Percentiles rank a stretch among this genome's conserved stretches.
phyloP scores from a whole-genome alignment of 2,888 invertebrate species.

The Drosophila lutescens region DNA sequence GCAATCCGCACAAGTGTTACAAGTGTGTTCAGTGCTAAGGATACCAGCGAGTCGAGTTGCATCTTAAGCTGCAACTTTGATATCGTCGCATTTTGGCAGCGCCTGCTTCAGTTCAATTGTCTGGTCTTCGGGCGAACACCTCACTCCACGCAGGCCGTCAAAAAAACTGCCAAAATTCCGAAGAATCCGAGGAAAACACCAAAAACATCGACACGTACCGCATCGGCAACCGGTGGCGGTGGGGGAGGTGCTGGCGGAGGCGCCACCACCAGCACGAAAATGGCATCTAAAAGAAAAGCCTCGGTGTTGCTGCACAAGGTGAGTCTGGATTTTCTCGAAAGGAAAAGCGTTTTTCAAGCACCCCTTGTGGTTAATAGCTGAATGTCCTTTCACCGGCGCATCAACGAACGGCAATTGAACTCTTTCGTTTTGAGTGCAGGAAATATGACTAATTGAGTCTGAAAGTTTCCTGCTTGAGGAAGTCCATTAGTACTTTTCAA shows the following conservation, averaged over 20 bases:
- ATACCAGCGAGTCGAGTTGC: slow-evolving; percentile 56
- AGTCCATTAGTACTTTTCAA: background rate
- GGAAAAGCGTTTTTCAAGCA: no score
- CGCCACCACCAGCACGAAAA: slow-evolving; percentile 82
- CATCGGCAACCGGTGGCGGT: slow-evolving; percentile 83
- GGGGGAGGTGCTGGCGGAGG: slow-evolving; percentile 82
- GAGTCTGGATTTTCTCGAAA: slow-evolving; percentile 46
- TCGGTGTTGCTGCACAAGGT: slow-evolving; percentile 85
- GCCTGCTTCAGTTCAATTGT: slow-evolving; percentile 60
- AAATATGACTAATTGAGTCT: background rate
- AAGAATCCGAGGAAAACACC: slow-evolving; percentile 84
- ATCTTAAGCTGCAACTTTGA: slow-evolving; percentile 59
- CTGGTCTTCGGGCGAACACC: slow-evolving; percentile 67
- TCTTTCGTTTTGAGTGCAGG: slow-evolving; percentile 27
- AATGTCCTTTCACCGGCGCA: background rate
- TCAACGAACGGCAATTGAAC: slow-evolving; percentile 19
- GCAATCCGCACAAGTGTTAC: slow-evolving; percentile 48
- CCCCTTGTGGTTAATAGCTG: background rate
- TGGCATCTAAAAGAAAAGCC: slow-evolving; percentile 85
- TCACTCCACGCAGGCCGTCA: slow-evolving; percentile 60
- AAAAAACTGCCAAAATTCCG: slow-evolving; percentile 83
- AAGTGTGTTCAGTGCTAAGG: slow-evolving; percentile 63
- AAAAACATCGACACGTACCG: slow-evolving; percentile 83
- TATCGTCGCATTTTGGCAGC: slow-evolving; percentile 71
- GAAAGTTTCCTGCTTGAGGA: background rate